A percentile compares a stretch with the other conserved stretches of the same genome.
These are phyloP conservation scores for Drosophila cracens DNA, from an alignment of 2,888 invertebrate species.

Conservation along the genomic window DNA sequence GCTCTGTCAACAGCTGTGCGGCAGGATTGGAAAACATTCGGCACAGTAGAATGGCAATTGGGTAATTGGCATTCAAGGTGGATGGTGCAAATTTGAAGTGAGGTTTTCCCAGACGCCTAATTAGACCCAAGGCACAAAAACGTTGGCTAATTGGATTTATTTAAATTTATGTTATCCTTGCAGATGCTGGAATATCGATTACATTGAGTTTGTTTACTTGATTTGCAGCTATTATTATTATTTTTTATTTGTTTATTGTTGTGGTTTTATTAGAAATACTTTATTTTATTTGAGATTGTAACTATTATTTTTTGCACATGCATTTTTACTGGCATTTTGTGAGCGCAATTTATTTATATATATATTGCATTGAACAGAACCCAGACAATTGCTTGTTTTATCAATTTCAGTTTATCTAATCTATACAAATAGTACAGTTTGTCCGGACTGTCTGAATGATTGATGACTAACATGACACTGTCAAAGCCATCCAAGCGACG, in stretches of 20 bases:
- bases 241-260: not conserved
- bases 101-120: slow-evolving; percentile 36
- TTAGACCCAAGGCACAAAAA: slow-evolving; percentile 45
- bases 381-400: not conserved
- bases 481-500: not conserved
- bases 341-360: not conserved
- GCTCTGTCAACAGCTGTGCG: slow-evolving; percentile 51
- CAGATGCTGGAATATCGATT: not conserved
- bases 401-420: slow-evolving; percentile 12
- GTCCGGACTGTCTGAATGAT: not conserved
- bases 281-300: not conserved
- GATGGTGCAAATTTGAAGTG: slow-evolving; percentile 36
- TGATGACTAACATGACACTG: not conserved
- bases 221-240: not conserved
- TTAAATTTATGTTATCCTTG: slow-evolving; percentile 14
- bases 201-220: not conserved
- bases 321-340: not conserved
- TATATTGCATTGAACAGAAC: not conserved
- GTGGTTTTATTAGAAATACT: not conserved
- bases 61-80: slow-evolving; percentile 32
- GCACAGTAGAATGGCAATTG: slow-evolving; percentile 19
- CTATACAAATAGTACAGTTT: not conserved
- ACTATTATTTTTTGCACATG: not conserved
- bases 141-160: slow-evolving; percentile 63
- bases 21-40: slow-evolving; percentile 36